phyloP scores from a whole-genome alignment of 92 coral and sea anemone genomes.

The Diadumene lineata region DNA sequence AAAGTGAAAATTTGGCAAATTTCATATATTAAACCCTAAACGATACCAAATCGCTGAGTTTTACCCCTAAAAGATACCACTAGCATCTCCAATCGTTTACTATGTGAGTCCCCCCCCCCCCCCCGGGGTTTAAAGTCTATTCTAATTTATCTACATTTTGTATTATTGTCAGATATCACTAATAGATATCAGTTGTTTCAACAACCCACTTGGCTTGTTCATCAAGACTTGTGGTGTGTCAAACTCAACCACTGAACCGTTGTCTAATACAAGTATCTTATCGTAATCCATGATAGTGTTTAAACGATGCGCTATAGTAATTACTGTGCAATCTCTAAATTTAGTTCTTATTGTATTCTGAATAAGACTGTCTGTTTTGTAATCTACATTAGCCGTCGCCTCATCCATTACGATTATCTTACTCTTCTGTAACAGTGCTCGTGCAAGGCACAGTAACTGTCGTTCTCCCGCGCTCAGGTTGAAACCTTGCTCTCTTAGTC shows the following conservation, averaged over 20 bases:
- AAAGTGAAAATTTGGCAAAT: too few species aligned
- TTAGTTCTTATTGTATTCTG: slow-evolving; percentile 44
- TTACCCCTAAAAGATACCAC: too few species aligned
- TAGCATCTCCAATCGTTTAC: too few species aligned
- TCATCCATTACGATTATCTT: slow-evolving; percentile 45
- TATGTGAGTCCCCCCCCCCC: too few species aligned
- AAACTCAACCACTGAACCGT: slow-evolving; percentile 32
- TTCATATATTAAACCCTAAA: too few species aligned
- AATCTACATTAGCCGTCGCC: slow-evolving; percentile 43
- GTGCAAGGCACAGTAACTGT: slow-evolving; percentile 41
- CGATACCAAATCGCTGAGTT: too few species aligned
- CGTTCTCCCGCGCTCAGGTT: slow-evolving; percentile 50
- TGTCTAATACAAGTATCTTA: slow-evolving; percentile 33
- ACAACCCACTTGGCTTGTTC: slow-evolving; percentile 18
- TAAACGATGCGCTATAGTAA: slow-evolving; percentile 42
- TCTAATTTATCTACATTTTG: not conserved
- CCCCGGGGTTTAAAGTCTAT: too few species aligned
- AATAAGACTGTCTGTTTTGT: slow-evolving; percentile 34
- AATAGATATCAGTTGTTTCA: slow-evolving; percentile 20
- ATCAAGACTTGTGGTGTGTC: slow-evolving; percentile 40
- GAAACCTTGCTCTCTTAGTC: slow-evolving; percentile 27
- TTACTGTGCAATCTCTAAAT: slow-evolving; percentile 33
- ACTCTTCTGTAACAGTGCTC: slow-evolving; percentile 34
- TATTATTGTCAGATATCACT: not conserved
- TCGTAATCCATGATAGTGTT: slow-evolving; percentile 47